Evolutionary conservation across 2,888 invertebrate species (phyloP).

Genomic region (Machimus atricapillus): DNA sequence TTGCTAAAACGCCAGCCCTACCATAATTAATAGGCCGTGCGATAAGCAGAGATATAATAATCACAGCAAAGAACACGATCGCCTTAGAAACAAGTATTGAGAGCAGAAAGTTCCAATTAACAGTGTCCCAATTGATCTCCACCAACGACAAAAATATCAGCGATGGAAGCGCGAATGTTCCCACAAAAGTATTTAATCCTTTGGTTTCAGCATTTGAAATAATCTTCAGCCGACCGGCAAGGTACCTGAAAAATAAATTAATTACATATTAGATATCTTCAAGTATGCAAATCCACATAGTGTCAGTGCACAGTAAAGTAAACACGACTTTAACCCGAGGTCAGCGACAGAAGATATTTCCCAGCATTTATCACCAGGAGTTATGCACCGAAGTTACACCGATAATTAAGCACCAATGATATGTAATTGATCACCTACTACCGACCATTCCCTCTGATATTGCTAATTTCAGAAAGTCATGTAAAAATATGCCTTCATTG

Average conservation of each 20-base stretch:
- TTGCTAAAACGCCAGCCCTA: conserved; percentile 88
- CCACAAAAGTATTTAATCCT: conserved; percentile 91
- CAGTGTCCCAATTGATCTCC: conserved; percentile 78
- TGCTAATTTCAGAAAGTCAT: background rate
- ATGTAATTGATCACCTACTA: background rate
- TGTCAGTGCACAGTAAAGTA: background rate
- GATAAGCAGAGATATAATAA: conserved; percentile 78
- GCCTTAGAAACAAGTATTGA: conserved; percentile 87
- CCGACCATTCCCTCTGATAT: background rate
- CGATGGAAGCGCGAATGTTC: conserved; percentile 91
- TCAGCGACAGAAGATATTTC: background rate
- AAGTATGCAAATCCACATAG: background rate
- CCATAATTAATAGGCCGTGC: conserved; percentile 83
- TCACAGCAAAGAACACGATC: conserved; percentile 81
- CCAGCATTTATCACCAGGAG: background rate
- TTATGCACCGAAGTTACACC: background rate
- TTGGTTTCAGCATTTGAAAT: conserved; percentile 84
- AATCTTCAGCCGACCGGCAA: conserved; percentile 83
- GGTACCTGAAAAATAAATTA: conserved; percentile 69
- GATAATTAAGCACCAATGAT: background rate
- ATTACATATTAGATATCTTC: background rate
- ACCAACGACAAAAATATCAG: conserved; percentile 90
- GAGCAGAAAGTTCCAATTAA: conserved; percentile 91
- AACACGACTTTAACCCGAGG: background rate
- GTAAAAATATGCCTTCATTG: background rate